Evolutionary conservation across 2,888 invertebrate genomes (phyloP), one percentile per base, ranked within the genome.

Genomic region (Drepanosiphum platanoidis): DNA sequence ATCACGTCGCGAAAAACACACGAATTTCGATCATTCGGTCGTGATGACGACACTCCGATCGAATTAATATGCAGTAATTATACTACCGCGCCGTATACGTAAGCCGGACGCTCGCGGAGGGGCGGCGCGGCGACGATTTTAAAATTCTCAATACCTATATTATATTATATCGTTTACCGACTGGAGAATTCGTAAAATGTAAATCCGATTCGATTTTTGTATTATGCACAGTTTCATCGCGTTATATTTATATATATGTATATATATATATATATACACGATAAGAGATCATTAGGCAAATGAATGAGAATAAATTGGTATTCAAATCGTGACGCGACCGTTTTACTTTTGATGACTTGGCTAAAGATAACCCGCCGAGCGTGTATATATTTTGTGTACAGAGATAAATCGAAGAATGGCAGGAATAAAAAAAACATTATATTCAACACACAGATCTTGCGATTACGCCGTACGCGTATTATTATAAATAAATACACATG

Each of bases 211-310:
- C 68, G 68, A 3, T 27, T 68, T 80, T 52, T 68, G 32, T 46
- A 39, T 64, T 27, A 30, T 36, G 30, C 27, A 64, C 18, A 34
- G 66, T 79, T 68, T 66, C 34, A 68, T 79, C 68, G 34, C 32
- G 32, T 15, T 74, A 34, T 22, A 42, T 42, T 9, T 42, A 42
- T 42, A 42, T 42, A 42, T 42, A 42, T 42, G 11, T 42, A 42
- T 42, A 42, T 42, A 42, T 42, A 42, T 42, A 42, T 42, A 42
- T 42, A 42, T 27, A 61, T 39, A 27, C 32, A 27, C 79, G 79
- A 80, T 80, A 80, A 80, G 52, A 80, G 79, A 80, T 80, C 79
- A 80, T 80, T 80, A 80, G 79, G 79, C 68, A 80, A 80, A 80
- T 52, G 79, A 80, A 80, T 80, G 68, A 80, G 68, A 80, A 80